Base-by-base conservation (phyloP, 1,140 invertebrate species). In the Ctenoplectra terminalis region DNA sequence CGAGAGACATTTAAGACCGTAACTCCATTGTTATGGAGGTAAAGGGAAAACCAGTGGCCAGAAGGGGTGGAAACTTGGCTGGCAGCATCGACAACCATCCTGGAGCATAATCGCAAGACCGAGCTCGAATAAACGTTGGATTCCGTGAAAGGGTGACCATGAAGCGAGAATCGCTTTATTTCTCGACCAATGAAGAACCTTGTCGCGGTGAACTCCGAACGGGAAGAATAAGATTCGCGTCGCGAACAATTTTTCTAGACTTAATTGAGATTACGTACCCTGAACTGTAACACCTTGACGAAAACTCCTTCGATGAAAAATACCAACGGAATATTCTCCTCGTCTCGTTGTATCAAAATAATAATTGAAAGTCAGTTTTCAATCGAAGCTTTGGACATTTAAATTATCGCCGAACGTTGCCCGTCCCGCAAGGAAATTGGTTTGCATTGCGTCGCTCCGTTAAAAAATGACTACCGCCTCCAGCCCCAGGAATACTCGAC, bases 1-100 rank as follows among this genome's bases (percentile, higher is more conserved):
- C 74, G 78, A 84, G 78, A 84, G 82, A 87, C 86, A 87, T 87
- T 87, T 87, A 87, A 87, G 86, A 60, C 64, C 86, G 86, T 87
- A 87, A 87, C 86, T 87, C 70, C 66, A 79, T 79, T 87, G 86
- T 87, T 87, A 87, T 72, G 78, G 70, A 26, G 61, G 72, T 4
- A 63, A 26, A 13, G 56, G 40, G 61, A 6, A 43, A 1, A 34
- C 52, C 9, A 78, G 1, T n/a, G 48, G 9, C 37, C 52, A 26
- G 71, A 56, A 48, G 46, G 73, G 46, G 20, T 48, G 63, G 43
- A 11, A 40, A n/a, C 37, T 23, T 20, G 40, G 9, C n/a, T 56
- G 29, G 5, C 52, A 52, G 82, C 85, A 73, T 78, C 58, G 72
- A 72, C 56, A 60, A 26, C 50, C 29, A 48, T 40, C 56, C 40